Percentiles rank a stretch among this genome's conserved stretches.
These are phyloP conservation scores for Cephus nigrinus DNA, from an alignment of 2,888 invertebrate genomes.

Conservation along the genomic window DNA sequence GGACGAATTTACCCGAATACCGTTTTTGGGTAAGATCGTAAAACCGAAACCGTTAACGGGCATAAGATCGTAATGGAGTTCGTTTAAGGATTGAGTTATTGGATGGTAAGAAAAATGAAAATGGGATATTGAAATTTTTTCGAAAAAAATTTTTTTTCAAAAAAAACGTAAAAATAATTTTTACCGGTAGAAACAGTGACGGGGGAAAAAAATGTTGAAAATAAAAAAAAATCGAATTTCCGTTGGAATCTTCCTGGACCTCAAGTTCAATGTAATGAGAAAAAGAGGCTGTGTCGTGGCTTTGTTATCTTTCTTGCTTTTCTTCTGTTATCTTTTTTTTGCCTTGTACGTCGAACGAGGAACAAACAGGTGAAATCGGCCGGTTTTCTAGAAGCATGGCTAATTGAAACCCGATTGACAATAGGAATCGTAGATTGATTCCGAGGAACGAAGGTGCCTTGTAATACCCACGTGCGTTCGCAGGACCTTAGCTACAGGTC, in stretches of 20 bases:
- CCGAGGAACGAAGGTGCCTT: conserved; percentile 16
- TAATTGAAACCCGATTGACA: conserved; percentile 22
- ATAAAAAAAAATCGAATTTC: not conserved
- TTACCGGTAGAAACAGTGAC: too few relatives aligned
- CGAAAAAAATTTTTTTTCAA: too few relatives aligned
- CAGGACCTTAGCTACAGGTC: not conserved
- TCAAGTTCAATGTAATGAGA: not conserved
- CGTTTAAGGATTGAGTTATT: not conserved
- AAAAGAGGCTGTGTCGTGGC: not conserved
- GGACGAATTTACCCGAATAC: not conserved
- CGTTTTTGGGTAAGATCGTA: not conserved
- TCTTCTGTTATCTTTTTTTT: not conserved
- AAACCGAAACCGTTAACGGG: not conserved
- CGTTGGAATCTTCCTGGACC: not conserved
- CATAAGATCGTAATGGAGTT: not conserved
- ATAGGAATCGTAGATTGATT: conserved; percentile 21
- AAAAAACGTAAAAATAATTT: too few relatives aligned
- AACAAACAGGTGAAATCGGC: not conserved
- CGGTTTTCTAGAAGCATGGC: conserved; percentile 1
- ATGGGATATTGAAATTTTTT: too few relatives aligned
- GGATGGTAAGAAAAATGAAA: not conserved
- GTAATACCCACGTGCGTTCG: conserved; percentile 17
- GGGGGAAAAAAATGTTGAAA: not conserved
- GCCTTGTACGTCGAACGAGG: not conserved
- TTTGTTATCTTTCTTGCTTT: not conserved